Percentiles rank a stretch among this genome's conserved stretches.
These are phyloP conservation scores for Microctenopoma lineatum DNA, from an alignment of 2,797 vertebrate species.

Conservation along the genomic window DNA sequence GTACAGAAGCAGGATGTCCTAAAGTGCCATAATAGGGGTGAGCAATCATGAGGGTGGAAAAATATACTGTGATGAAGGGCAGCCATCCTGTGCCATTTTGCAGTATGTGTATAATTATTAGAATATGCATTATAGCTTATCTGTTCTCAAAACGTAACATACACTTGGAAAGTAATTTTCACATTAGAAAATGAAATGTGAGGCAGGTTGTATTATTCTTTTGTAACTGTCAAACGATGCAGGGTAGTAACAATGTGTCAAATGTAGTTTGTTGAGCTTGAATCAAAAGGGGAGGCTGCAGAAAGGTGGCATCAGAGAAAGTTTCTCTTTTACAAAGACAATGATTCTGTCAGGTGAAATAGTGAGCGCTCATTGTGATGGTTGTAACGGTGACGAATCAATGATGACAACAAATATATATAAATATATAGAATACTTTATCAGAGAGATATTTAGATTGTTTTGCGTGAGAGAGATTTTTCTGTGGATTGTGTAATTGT, in stretches of 20 bases:
- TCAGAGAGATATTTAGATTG: constrained; percentile 57
- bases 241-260: constrained; percentile 71
- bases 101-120: constrained; percentile 61
- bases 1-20: constrained; percentile 38
- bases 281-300: constrained; percentile 53
- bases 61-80: constrained; percentile 58
- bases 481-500: constrained; percentile 77
- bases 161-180: constrained; percentile 56
- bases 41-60: constrained; percentile 30
- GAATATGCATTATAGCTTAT: constrained; percentile 62
- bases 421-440: constrained; percentile 25
- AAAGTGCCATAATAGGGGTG: constrained; percentile 74
- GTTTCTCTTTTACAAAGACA: constrained; percentile 25
- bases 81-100: constrained; percentile 77
- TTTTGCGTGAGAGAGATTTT: constrained; percentile 65
- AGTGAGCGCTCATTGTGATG: constrained; percentile 34
- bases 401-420: neutral
- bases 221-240: constrained; percentile 70
- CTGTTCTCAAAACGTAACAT: constrained; percentile 53
- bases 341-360: constrained; percentile 22
- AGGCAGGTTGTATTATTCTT: constrained; percentile 63
- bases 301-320: constrained; percentile 20
- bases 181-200: constrained; percentile 51
- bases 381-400: constrained; percentile 26
- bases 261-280: constrained; percentile 69